Evolutionary conservation across 2,888 invertebrate genomes (phyloP).

Genomic region (Rhagonycha fulva): DNA sequence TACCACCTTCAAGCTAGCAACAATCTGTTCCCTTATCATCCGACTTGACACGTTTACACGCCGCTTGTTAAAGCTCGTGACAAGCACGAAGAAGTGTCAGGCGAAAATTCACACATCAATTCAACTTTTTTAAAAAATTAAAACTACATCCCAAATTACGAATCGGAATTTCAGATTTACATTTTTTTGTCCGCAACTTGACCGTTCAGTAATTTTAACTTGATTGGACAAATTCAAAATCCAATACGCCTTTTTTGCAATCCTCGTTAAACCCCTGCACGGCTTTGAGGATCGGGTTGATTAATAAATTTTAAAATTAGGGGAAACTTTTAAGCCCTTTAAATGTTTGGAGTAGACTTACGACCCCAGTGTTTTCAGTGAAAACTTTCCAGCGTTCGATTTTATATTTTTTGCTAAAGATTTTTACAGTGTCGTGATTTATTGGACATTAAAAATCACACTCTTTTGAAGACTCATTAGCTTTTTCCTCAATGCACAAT

Average conservation of each 20-base stretch:
- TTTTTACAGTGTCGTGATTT: background rate
- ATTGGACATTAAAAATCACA: background rate
- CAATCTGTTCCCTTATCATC: conserved; percentile 17
- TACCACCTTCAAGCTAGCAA: conserved; percentile 11
- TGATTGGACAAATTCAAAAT: background rate
- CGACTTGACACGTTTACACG: conserved; percentile 31
- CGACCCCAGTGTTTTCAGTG: background rate
- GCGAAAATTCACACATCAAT: conserved; percentile 26
- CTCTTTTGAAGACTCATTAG: background rate
- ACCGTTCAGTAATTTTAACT: background rate
- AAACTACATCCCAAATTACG: background rate
- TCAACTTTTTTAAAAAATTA: background rate
- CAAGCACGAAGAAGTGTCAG: conserved; percentile 27
- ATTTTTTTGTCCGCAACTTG: background rate
- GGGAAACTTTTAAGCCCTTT: background rate
- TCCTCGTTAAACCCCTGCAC: background rate
- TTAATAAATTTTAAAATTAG: background rate
- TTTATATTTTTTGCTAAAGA: background rate
- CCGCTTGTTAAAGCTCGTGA: conserved; percentile 26
- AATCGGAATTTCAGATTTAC: background rate
- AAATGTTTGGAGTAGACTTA: background rate
- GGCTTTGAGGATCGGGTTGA: background rate
- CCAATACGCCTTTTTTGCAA: background rate
- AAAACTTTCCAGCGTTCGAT: background rate
- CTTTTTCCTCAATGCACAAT: background rate